Base-by-base conservation (phyloP, 2,113 vertebrate genomes). In the Sapayoa aenigma region DNA sequence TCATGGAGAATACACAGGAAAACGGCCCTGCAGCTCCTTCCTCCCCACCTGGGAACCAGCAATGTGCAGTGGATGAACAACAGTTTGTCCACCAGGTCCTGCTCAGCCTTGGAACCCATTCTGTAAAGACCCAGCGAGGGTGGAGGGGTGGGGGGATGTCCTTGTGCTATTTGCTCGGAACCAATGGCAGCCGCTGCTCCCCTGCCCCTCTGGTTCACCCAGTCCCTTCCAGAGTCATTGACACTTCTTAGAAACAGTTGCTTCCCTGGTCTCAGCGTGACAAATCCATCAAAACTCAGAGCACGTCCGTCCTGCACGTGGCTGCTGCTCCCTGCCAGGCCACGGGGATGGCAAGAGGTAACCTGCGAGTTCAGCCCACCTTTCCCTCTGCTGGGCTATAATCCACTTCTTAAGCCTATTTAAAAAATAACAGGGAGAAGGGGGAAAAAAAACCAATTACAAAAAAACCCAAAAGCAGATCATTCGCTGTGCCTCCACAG, bases 301-400 rank as follows among this genome's bases (percentile, higher is more conserved):
- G 11, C 39, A 11, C 0, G 0, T 22, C 62, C 4, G 3, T 21
- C n/a, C 85, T 41, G 14, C 62, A 22, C 23, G 5, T 8, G 6
- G 31, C 58, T 69, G 47, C 90, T 49, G 56, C 74, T 74, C 68
- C 37, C 58, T 81, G 81, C 33, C 69, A 46, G 66, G 56, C 28
- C 33, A 28, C 1, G 0, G 31, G 30, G 11, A 78, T 5, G 35
- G 12, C 35, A 39, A 10, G 33, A 42, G 35, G 74, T 5, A 33
- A 74, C 52, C 60, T 46, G n/a, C 14, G 33, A 59, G 44, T 9
- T 76, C 84, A 86, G 41, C 23, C 25, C 37, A 7, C 22, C 60
- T 55, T 59, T 37, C 62, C 58, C 31, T 67, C 46, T 44, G 20
- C 35, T 68, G 67, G 47, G 60, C 23, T 35, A 9, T 9, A 39